phyloP scores from a whole-genome alignment of 1,140 invertebrate species.

The Dendrolimus kikuchii region DNA sequence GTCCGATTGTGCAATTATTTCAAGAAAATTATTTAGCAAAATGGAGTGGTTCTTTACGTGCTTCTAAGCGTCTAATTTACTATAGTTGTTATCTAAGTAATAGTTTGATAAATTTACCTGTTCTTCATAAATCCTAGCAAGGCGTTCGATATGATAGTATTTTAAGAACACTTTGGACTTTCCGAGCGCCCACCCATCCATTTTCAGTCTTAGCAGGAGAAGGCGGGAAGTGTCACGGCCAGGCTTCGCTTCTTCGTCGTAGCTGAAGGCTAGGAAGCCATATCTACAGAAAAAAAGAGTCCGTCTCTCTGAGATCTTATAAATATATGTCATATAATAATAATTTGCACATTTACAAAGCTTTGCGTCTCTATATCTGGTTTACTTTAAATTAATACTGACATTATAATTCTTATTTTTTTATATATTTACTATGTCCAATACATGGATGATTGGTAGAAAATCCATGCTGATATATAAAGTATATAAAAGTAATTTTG shows the following conservation, averaged over 20 bases:
- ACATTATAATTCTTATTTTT: background rate
- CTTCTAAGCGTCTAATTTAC: background rate
- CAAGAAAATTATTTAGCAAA: no score
- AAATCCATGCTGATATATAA: no score
- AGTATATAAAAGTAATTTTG: no score
- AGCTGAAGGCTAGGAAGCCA: slow-evolving; percentile 84
- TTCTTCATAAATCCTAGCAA: slow-evolving; percentile 85
- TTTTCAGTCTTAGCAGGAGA: slow-evolving; percentile 80
- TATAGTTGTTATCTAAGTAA: background rate
- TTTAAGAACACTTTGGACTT: slow-evolving; percentile 91
- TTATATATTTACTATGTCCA: background rate
- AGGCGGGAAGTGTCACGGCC: slow-evolving; percentile 82
- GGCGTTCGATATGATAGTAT: slow-evolving; percentile 88
- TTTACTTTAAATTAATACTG: no score
- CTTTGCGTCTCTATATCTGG: no score
- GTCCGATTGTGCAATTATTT: no score
- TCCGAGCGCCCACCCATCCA: slow-evolving; percentile 89
- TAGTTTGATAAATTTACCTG: slow-evolving; percentile 61
- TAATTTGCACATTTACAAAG: no score
- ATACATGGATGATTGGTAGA: no score
- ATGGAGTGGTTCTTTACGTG: background rate
- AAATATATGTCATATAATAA: no score
- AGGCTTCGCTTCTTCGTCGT: slow-evolving; percentile 79
- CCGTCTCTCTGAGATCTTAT: no score
- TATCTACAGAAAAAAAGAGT: slow-evolving; percentile 74